Percentiles rank a stretch among this genome's conserved stretches.
phyloP scores from a whole-genome alignment of 2,113 vertebrate genomes.

The Sphyrna mokarran region DNA sequence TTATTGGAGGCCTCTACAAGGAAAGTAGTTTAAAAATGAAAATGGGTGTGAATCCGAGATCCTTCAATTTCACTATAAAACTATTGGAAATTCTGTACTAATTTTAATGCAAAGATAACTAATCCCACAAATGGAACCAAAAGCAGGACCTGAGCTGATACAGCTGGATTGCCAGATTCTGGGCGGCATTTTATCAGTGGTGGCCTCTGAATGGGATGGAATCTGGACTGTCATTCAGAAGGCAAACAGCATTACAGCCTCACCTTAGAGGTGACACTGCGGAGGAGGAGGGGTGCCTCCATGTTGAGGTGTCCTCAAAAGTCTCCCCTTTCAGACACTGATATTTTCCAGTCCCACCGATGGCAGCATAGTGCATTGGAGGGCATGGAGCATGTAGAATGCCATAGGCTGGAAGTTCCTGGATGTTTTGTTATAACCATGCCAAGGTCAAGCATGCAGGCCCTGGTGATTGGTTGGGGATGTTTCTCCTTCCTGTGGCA shows the following conservation, averaged over 20 bases:
- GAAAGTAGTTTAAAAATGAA: background rate
- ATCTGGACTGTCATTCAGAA: background rate
- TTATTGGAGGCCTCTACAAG: background rate
- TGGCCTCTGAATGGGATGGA: background rate
- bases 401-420: no score
- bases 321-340: no score
- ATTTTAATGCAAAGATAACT: background rate
- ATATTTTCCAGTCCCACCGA: no score
- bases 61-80: background rate
- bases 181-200: background rate
- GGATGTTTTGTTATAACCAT: no score
- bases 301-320: background rate
- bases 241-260: no score
- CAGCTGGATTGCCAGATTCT: background rate
- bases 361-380: no score
- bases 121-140: background rate
- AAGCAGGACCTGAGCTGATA: background rate
- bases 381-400: no score
- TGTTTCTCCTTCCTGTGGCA: no score
- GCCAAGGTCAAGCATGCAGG: no score
- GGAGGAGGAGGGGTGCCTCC: background rate
- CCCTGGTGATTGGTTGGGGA: no score
- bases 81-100: background rate
- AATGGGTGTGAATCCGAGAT: background rate
- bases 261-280: background rate